Evolutionary conservation across 2,113 vertebrate genomes (phyloP).

Genomic region (Canis aureus): DNA sequence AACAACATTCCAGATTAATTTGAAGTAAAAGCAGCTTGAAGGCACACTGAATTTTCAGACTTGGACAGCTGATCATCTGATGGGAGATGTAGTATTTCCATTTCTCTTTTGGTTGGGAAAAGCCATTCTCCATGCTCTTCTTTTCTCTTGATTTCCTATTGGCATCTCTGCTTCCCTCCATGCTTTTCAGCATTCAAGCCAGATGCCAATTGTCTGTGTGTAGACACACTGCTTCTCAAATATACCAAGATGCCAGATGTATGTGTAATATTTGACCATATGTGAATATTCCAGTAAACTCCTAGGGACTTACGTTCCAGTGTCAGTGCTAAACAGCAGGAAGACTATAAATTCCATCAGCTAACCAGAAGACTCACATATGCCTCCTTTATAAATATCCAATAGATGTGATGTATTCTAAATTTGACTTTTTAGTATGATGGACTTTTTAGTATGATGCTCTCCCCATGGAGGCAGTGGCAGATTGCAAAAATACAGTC

Average conservation of each 20-base stretch:
- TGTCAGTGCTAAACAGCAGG: slow-evolving; percentile 67
- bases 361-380: slow-evolving; percentile 63
- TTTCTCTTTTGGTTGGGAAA: neutral
- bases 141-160: slow-evolving; percentile 67
- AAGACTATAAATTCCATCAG: slow-evolving; percentile 67
- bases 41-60: slow-evolving; percentile 54
- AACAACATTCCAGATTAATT: slow-evolving; percentile 75
- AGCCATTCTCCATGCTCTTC: neutral
- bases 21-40: slow-evolving; percentile 63
- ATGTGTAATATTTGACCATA: slow-evolving; percentile 77
- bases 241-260: slow-evolving; percentile 71
- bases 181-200: slow-evolving; percentile 75
- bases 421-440: slow-evolving; percentile 61
- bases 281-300: slow-evolving; percentile 70
- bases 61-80: slow-evolving; percentile 45
- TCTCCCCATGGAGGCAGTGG: neutral
- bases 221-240: slow-evolving; percentile 81
- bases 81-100: slow-evolving; percentile 51
- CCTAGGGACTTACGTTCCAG: slow-evolving; percentile 60
- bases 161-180: slow-evolving; percentile 61
- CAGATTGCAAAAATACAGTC: neutral
- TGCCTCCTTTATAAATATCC: slow-evolving; percentile 68
- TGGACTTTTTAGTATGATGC: slow-evolving; percentile 34
- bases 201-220: slow-evolving; percentile 83
- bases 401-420: neutral